A percentile compares a stretch with the other conserved stretches of the same genome.
phyloP scores from a whole-genome alignment of 2,113 vertebrate species.

The Acrocephalus kingi region DNA sequence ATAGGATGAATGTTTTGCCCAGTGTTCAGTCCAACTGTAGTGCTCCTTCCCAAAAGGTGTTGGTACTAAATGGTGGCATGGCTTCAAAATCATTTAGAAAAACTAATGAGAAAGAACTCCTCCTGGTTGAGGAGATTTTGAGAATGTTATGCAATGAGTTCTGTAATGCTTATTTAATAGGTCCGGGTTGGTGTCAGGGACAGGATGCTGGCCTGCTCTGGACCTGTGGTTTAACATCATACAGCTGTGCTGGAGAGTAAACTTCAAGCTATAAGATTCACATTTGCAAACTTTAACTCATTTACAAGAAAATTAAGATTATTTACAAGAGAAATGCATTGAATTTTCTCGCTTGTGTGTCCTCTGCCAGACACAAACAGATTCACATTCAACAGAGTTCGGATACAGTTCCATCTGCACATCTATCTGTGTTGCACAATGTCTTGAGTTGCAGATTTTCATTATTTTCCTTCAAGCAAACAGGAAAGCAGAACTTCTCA shows the following conservation, averaged over 20 bases:
- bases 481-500: background rate
- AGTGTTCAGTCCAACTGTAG: background rate
- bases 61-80: background rate
- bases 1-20: background rate
- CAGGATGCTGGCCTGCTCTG: background rate
- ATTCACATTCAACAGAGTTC: background rate
- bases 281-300: background rate
- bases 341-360: background rate
- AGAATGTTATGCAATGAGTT: background rate
- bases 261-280: background rate
- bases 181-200: background rate
- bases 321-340: background rate
- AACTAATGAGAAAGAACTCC: background rate
- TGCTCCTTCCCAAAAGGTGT: background rate
- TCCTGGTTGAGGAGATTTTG: background rate
- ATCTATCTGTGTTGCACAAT: background rate
- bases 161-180: background rate
- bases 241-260: background rate
- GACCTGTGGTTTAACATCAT: background rate
- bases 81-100: background rate
- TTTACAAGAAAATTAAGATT: background rate
- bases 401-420: background rate
- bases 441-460: background rate
- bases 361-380: background rate
- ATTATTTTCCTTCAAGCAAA: background rate